Conservation (phyloP, 2,113 vertebrate genomes). For the Rhineura floridana region DNA sequence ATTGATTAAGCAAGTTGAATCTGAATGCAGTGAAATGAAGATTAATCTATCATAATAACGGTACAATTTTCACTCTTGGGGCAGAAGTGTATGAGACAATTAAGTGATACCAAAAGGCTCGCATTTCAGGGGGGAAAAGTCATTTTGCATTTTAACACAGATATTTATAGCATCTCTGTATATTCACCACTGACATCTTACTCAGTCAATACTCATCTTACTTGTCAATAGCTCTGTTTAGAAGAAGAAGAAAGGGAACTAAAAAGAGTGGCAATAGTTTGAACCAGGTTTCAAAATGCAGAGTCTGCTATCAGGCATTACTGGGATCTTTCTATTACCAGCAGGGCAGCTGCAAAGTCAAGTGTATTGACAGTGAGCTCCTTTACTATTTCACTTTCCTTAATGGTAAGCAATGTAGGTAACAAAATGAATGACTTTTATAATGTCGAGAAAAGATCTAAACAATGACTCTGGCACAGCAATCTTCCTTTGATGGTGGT, state of each 20-base stretch:
- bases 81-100: constrained; percentile 36
- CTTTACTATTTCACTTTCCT: background rate
- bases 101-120: constrained; percentile 18
- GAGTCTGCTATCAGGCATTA: accelerated
- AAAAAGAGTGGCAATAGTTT: background rate
- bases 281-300: constrained; percentile 10
- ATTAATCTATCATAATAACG: constrained; percentile 51
- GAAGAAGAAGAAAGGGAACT: constrained; percentile 30
- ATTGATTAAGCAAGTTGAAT: constrained; percentile 52
- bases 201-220: too few species aligned
- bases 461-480: background rate
- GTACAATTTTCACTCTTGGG: constrained; percentile 34
- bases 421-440: background rate
- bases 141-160: constrained; percentile 5
- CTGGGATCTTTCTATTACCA: background rate
- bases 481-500: too few species aligned
- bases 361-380: background rate
- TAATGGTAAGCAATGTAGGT: background rate
- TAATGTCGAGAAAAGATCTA: background rate
- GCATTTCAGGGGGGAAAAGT: constrained; percentile 13
- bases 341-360: background rate
- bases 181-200: constrained; percentile 27
- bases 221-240: constrained; percentile 31
- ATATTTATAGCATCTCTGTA: constrained; percentile 39
- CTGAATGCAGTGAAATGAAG: constrained; percentile 50